Conservation (phyloP, 1,140 invertebrate species). For the Drosophila oshimai region DNA sequence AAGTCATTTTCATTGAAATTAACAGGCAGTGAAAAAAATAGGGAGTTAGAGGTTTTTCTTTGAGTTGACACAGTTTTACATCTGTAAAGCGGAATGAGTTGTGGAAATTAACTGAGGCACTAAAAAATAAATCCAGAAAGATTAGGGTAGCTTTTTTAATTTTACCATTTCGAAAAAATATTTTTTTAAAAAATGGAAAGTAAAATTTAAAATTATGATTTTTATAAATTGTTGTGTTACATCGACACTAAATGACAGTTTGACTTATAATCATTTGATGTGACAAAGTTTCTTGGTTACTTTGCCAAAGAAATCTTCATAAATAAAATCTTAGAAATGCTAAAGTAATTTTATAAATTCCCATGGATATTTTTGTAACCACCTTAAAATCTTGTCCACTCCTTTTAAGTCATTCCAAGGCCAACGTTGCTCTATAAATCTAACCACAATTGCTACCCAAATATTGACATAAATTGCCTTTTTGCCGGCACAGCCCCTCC, state of each 20-base stretch:
- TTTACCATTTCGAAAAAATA: too few relatives aligned
- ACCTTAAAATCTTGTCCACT: neutral
- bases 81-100: slow-evolving; percentile 2
- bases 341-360: neutral
- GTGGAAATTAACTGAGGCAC: slow-evolving; percentile 3
- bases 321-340: neutral
- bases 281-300: too few relatives aligned
- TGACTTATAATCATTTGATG: too few relatives aligned
- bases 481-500: slow-evolving; percentile 27
- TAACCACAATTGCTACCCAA: slow-evolving; percentile 16
- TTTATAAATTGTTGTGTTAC: too few relatives aligned
- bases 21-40: slow-evolving; percentile 20
- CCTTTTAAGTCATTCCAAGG: neutral
- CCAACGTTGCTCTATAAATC: slow-evolving; percentile 23
- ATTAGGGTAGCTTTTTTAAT: too few relatives aligned
- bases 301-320: neutral
- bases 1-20: slow-evolving; percentile 80
- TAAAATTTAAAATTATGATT: too few relatives aligned
- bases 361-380: neutral
- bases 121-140: neutral
- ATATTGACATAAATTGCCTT: slow-evolving; percentile 47
- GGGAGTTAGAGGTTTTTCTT: slow-evolving; percentile 22
- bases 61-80: slow-evolving; percentile 31
- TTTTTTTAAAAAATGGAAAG: too few relatives aligned
- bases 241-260: too few relatives aligned